These are phyloP conservation scores for Podiceps cristatus DNA, from an alignment of 2,113 vertebrate genomes.

Conservation along the genomic window DNA sequence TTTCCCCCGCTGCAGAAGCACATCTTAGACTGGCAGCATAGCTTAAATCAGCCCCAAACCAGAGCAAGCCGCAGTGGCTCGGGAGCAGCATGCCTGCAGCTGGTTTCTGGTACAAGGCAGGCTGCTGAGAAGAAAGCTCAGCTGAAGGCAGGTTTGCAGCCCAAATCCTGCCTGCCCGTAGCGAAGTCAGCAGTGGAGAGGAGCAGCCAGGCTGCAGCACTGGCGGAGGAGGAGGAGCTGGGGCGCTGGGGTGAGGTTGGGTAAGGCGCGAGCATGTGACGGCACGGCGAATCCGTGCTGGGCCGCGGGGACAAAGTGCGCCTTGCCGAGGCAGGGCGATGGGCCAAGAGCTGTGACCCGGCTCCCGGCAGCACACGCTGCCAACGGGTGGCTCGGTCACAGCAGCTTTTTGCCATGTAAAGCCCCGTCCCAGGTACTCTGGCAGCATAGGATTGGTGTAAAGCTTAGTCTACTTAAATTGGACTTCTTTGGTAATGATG, in stretches of 20 bases:
- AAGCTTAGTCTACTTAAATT: background rate
- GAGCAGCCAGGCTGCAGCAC: background rate
- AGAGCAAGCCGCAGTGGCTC: background rate
- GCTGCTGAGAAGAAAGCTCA: background rate
- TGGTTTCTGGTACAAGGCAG: background rate
- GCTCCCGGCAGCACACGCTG: background rate
- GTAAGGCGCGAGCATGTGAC: background rate
- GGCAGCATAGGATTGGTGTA: background rate
- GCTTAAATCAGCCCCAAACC: background rate
- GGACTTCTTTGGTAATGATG: background rate
- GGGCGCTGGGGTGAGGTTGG: background rate
- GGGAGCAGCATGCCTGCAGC: accelerated
- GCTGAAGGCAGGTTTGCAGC: background rate
- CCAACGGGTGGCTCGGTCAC: background rate
- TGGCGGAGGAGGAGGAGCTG: background rate
- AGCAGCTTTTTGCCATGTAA: background rate
- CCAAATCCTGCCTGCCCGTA: background rate
- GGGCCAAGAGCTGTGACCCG: background rate
- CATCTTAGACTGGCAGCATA: background rate
- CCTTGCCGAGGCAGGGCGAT: accelerated
- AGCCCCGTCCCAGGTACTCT: background rate
- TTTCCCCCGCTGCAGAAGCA: background rate
- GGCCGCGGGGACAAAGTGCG: background rate
- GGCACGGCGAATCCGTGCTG: accelerated
- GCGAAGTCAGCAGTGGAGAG: background rate